phyloP scores from a whole-genome alignment of 2,797 vertebrate species.

The Otus scops region DNA sequence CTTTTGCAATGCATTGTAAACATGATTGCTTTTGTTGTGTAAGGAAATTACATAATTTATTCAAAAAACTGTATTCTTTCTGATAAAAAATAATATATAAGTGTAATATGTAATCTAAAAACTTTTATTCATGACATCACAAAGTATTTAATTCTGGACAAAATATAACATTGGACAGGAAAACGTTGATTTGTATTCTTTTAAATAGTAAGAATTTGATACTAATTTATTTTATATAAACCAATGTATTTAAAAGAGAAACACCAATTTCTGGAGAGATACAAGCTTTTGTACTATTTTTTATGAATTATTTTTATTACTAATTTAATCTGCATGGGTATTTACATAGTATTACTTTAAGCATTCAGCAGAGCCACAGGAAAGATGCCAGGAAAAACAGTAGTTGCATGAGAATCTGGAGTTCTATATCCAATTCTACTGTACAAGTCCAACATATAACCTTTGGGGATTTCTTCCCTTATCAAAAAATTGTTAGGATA shows the following conservation, averaged over 20 bases:
- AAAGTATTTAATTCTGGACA: neutral
- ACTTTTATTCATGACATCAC: neutral
- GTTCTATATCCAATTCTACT: conserved; percentile 10
- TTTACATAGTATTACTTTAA: neutral
- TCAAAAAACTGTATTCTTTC: neutral
- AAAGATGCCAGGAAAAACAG: conserved; percentile 27
- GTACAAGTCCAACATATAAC: neutral
- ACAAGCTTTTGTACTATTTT: neutral
- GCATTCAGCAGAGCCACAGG: neutral
- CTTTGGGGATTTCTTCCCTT: neutral
- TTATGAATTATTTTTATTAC: neutral
- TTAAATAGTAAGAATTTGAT: neutral
- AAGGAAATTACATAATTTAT: neutral
- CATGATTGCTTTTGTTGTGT: neutral
- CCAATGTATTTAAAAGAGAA: neutral
- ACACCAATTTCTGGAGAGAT: neutral
- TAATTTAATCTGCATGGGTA: neutral
- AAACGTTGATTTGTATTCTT: neutral
- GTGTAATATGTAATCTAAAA: neutral
- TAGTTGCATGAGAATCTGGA: neutral
- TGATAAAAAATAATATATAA: neutral
- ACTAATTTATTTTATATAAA: neutral
- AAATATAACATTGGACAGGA: neutral
- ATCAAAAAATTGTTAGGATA: neutral
- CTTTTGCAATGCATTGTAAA: neutral